phyloP scores from a whole-genome alignment of 2,113 vertebrate genomes.

The Mormyrus iriodes region DNA sequence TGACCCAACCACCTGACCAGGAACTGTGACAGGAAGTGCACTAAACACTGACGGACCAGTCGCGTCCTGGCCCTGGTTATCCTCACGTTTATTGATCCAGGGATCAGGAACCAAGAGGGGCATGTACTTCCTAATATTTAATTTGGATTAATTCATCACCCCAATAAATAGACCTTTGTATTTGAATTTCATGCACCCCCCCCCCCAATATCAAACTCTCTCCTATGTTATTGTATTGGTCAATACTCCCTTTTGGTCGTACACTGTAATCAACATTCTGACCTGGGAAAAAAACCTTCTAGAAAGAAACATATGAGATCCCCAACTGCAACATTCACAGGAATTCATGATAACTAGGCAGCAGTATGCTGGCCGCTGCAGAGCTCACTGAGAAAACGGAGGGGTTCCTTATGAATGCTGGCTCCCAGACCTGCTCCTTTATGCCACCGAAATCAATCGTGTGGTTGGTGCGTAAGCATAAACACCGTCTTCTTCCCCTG shows the following conservation, averaged over 20 bases:
- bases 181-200: neutral
- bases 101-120: neutral
- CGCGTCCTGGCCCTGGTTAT: neutral
- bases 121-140: neutral
- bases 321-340: neutral
- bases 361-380: neutral
- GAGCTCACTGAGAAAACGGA: neutral
- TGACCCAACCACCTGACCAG: neutral
- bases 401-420: neutral
- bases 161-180: neutral
- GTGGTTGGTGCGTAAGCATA: constrained; percentile 7
- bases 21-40: neutral
- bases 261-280: neutral
- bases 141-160: neutral
- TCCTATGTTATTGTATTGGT: neutral
- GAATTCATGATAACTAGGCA: neutral
- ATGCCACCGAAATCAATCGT: neutral
- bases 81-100: neutral
- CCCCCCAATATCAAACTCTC: neutral
- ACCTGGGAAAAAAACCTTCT: neutral
- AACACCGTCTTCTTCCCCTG: neutral
- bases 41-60: neutral
- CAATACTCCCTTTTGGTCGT: neutral
- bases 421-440: neutral
- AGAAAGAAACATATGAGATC: neutral